Evolutionary conservation across 2,888 invertebrate genomes (phyloP).

Genomic region (Hecatera dysodea): DNA sequence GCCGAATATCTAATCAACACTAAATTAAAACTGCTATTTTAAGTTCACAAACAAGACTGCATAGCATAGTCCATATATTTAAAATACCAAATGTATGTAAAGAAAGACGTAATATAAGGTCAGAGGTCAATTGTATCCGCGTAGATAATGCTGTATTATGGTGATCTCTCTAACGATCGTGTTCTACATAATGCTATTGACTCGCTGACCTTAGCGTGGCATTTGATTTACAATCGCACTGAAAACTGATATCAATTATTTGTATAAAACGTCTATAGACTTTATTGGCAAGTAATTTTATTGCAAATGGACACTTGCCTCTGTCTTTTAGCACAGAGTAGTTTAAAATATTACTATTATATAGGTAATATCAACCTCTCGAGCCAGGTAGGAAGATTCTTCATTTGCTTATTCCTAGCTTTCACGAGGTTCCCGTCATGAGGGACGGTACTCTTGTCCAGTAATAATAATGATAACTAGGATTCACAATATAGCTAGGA

Average conservation of each 20-base stretch:
- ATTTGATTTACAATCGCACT: slow-evolving; percentile 11
- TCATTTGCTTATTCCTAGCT: too few relatives aligned
- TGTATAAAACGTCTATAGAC: neutral
- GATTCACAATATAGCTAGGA: too few relatives aligned
- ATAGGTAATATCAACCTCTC: too few relatives aligned
- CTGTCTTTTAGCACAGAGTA: neutral
- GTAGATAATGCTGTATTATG: slow-evolving; percentile 17
- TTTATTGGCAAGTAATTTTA: neutral
- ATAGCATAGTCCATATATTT: neutral
- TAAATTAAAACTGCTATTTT: too few relatives aligned
- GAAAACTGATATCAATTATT: neutral
- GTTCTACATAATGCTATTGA: slow-evolving; percentile 14
- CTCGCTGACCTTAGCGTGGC: neutral
- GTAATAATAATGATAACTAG: too few relatives aligned
- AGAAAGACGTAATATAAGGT: slow-evolving; percentile 1
- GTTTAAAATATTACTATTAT: too few relatives aligned
- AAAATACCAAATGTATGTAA: neutral
- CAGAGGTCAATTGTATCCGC: slow-evolving; percentile 32
- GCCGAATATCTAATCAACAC: too few relatives aligned
- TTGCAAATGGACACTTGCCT: neutral
- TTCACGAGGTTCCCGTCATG: too few relatives aligned
- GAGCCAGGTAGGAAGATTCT: too few relatives aligned
- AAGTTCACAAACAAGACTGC: too few relatives aligned
- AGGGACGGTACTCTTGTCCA: too few relatives aligned
- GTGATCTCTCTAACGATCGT: slow-evolving; percentile 18